Evolutionary conservation across 2,888 invertebrate species (phyloP).

Genomic region (Trichogramma evanescens): DNA sequence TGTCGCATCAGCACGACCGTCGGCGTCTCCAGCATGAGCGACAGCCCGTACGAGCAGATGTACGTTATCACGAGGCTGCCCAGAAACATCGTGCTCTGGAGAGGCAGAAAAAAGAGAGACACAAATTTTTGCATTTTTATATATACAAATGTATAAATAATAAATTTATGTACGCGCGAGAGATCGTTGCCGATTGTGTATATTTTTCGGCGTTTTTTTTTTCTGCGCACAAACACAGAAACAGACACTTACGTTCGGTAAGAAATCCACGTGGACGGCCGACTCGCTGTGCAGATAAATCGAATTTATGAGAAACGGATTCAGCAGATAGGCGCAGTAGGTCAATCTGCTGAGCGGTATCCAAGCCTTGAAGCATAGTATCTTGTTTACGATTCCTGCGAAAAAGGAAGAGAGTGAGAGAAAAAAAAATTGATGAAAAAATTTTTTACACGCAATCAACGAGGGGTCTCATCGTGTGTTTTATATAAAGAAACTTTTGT

Average conservation of each 20-base stretch:
- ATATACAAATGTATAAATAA: not conserved
- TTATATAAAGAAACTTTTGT: not conserved
- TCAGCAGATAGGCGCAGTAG: slow-evolving; percentile 55
- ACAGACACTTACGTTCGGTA: slow-evolving; percentile 41
- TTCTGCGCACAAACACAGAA: not conserved
- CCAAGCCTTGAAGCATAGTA: slow-evolving; percentile 41
- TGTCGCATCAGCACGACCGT: slow-evolving; percentile 41
- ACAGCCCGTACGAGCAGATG: slow-evolving; percentile 39
- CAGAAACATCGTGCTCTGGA: slow-evolving; percentile 22
- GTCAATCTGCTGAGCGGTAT: slow-evolving; percentile 52
- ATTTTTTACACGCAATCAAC: too few relatives aligned
- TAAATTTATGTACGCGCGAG: too few relatives aligned
- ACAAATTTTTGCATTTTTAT: not conserved
- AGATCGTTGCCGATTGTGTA: not conserved
- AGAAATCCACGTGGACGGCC: slow-evolving; percentile 36
- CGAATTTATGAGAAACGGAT: slow-evolving; percentile 53
- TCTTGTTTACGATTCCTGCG: slow-evolving; percentile 45
- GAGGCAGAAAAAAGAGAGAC: not conserved
- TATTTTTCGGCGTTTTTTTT: not conserved
- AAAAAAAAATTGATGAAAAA: too few relatives aligned
- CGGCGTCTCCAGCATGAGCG: slow-evolving; percentile 45
- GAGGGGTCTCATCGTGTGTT: too few relatives aligned
- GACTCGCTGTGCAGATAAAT: slow-evolving; percentile 43
- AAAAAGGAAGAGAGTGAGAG: slow-evolving; percentile 3
- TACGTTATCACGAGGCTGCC: slow-evolving; percentile 39